phyloP scores from a whole-genome alignment of 2,113 vertebrate genomes.

The Murina feae region DNA sequence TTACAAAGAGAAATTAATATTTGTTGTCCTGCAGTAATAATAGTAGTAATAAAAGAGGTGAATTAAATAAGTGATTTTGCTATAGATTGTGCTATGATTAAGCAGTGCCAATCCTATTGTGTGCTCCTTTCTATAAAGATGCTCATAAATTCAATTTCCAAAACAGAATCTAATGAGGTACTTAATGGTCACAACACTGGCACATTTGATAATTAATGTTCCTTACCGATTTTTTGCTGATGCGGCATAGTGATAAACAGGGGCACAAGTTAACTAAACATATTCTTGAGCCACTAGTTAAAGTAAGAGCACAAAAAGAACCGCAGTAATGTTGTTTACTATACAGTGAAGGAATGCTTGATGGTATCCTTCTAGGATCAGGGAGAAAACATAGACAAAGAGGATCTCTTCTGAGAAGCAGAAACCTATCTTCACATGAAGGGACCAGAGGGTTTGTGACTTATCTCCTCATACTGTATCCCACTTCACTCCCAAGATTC shows the following conservation, averaged over 20 bases:
- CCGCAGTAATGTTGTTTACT: background rate
- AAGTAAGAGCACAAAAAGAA: constrained; percentile 41
- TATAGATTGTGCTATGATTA: constrained; percentile 44
- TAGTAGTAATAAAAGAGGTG: constrained; percentile 24
- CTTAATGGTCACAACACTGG: constrained; percentile 83
- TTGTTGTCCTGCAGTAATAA: constrained; percentile 53
- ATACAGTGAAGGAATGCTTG: background rate
- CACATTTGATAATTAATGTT: constrained; percentile 86
- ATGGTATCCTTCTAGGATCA: background rate
- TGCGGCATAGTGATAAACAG: constrained; percentile 63
- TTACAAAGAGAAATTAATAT: constrained; percentile 52
- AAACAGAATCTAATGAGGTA: constrained; percentile 82
- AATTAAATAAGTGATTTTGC: constrained; percentile 51
- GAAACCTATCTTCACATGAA: fast-evolving
- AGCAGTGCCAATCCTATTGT: constrained; percentile 44
- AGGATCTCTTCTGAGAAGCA: background rate
- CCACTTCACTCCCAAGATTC: background rate
- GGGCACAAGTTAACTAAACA: constrained; percentile 73
- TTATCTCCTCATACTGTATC: background rate
- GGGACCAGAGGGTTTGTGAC: fast-evolving
- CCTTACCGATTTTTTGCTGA: constrained; percentile 82
- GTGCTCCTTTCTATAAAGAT: constrained; percentile 64
- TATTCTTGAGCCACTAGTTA: constrained; percentile 69
- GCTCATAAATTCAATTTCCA: constrained; percentile 76
- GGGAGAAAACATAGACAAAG: background rate